Conservation (phyloP, 2,113 vertebrate species). For the Catharus fuscescens region DNA sequence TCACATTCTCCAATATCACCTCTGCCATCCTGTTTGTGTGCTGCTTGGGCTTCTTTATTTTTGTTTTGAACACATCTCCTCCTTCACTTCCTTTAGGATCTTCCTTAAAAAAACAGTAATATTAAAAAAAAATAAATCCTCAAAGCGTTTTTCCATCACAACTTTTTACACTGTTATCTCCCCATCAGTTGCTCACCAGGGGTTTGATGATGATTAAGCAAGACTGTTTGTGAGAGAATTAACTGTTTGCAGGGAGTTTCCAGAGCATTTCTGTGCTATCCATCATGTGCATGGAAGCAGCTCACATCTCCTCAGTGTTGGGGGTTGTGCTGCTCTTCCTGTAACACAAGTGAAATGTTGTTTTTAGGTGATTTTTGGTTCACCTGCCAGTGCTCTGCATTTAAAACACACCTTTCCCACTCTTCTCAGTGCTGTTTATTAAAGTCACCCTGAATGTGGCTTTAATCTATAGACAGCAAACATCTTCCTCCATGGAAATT, state of each 20-base stretch:
- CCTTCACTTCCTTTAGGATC: neutral
- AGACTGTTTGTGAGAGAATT: neutral
- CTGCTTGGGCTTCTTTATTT: neutral
- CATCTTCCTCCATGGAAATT: neutral
- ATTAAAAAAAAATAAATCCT: neutral
- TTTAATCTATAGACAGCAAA: neutral
- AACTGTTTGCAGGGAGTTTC: neutral
- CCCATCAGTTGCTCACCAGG: neutral
- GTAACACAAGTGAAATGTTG: fast-evolving
- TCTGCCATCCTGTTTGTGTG: neutral
- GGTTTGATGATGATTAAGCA: neutral
- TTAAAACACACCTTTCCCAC: neutral
- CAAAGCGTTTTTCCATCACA: neutral
- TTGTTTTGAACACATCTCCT: neutral
- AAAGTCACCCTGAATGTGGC: neutral
- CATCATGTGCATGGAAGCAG: neutral
- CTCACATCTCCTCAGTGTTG: neutral
- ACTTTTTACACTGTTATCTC: neutral
- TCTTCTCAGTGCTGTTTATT: neutral
- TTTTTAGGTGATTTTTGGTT: neutral
- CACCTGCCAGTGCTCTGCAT: neutral
- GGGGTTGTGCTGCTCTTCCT: neutral
- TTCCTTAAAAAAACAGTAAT: neutral
- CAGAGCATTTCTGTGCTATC: neutral
- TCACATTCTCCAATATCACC: neutral